A percentile compares a stretch with the other conserved stretches of the same genome.
Evolutionary conservation across 2,888 invertebrate species (phyloP).

Genomic region (Metacarcinus magister): DNA sequence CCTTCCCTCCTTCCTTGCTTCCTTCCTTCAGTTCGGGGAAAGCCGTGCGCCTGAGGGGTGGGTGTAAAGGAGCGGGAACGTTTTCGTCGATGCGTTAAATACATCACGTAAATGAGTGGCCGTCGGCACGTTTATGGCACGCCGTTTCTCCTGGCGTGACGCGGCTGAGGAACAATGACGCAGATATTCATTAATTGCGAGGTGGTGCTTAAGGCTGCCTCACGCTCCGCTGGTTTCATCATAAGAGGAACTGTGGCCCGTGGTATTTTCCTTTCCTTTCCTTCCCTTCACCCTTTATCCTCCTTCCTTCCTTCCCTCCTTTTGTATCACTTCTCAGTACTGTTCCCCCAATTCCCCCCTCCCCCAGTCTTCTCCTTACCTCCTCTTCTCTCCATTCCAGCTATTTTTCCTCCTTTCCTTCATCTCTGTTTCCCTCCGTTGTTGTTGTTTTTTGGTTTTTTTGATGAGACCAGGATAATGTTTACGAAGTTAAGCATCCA

Average conservation of each 20-base stretch:
- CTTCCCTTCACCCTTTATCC: neutral
- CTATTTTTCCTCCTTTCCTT: neutral
- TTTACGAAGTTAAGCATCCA: too few species aligned
- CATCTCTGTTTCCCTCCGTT: neutral
- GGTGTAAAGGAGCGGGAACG: neutral
- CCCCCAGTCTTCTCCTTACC: neutral
- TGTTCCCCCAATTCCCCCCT: too few species aligned
- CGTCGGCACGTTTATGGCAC: too few species aligned
- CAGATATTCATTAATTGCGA: neutral
- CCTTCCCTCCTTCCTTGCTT: too few species aligned
- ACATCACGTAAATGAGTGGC: too few species aligned
- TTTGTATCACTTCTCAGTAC: neutral
- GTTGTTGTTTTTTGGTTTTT: too few species aligned
- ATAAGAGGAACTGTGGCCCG: neutral
- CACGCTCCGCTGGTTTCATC: neutral
- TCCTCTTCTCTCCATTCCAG: neutral
- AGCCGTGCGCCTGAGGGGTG: too few species aligned
- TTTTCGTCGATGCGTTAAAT: too few species aligned
- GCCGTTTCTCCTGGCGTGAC: too few species aligned
- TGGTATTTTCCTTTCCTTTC: neutral
- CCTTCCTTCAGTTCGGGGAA: too few species aligned
- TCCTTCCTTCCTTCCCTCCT: neutral
- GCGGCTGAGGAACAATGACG: neutral
- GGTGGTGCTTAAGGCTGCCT: neutral
- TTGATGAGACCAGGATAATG: too few species aligned